These are phyloP conservation scores for Phasia obesa DNA, from an alignment of 2,888 invertebrate genomes.

Conservation along the genomic window DNA sequence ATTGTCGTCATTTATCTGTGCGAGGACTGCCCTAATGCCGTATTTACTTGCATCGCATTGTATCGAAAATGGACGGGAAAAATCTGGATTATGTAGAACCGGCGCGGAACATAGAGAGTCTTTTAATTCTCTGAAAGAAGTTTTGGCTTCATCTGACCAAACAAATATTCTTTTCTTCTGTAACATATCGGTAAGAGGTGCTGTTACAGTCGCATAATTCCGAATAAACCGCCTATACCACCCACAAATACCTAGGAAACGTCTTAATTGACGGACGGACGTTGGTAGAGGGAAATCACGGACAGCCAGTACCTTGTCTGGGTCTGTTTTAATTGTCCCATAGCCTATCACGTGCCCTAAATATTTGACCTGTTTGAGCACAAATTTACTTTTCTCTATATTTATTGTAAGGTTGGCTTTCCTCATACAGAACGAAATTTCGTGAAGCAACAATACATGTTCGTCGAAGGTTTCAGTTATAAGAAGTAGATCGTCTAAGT, in stretches of 20 bases:
- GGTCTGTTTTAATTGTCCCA: constrained; percentile 26
- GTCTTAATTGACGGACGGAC: constrained; percentile 37
- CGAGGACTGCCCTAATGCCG: constrained; percentile 9
- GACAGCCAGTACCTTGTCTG: constrained; percentile 42
- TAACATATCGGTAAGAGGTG: too few relatives aligned
- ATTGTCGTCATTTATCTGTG: not conserved
- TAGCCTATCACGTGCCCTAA: not conserved
- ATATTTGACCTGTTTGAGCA: not conserved
- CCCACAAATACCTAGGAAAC: constrained; percentile 38
- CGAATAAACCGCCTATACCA: too few relatives aligned
- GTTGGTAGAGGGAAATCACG: constrained; percentile 33
- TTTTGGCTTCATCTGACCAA: not conserved
- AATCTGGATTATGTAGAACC: constrained; percentile 9
- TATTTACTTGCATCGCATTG: constrained; percentile 22
- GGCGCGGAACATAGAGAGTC: constrained; percentile 10
- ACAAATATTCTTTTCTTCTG: not conserved
- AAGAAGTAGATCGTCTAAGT: constrained; percentile 44
- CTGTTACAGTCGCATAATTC: too few relatives aligned
- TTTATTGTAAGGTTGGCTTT: not conserved
- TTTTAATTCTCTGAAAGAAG: constrained; percentile 8
- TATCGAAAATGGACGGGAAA: constrained; percentile 19
- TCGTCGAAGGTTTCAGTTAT: constrained; percentile 42
- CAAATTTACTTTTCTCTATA: constrained; percentile 13
- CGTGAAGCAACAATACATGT: constrained; percentile 25
- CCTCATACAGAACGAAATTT: not conserved